Percentiles rank a stretch among this genome's conserved stretches.
These are phyloP conservation scores for Theocolax elegans DNA, from an alignment of 1,140 invertebrate species.

Conservation along the genomic window DNA sequence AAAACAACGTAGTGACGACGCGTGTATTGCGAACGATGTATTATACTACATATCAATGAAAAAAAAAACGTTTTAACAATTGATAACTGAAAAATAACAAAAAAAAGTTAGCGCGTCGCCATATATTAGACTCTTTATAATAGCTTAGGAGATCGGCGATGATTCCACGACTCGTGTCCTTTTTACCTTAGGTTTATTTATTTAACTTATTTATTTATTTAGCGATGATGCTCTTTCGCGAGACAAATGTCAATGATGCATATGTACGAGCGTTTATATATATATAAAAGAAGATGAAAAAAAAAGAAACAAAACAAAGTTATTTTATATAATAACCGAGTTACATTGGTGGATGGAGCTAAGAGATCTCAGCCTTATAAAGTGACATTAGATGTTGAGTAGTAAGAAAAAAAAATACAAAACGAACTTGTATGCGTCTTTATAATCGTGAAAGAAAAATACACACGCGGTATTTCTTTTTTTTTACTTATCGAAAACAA, in stretches of 20 bases:
- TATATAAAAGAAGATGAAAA: constrained; percentile 2
- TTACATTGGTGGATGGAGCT: constrained; percentile 20
- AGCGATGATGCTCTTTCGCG: too few relatives aligned
- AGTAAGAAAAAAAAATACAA: constrained; percentile 28
- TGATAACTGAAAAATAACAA: neutral
- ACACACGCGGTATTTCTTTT: constrained; percentile 29
- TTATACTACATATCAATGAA: constrained; percentile 41
- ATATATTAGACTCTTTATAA: constrained; percentile 42
- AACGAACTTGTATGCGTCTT: constrained; percentile 42
- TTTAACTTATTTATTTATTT: constrained; percentile 22
- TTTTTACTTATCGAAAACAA: neutral
- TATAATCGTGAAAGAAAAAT: too few relatives aligned
- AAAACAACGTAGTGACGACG: constrained; percentile 17
- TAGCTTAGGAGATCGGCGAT: constrained; percentile 34
- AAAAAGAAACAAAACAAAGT: neutral
- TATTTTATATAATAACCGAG: constrained; percentile 12
- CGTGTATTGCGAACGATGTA: constrained; percentile 39
- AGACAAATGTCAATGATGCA: too few relatives aligned
- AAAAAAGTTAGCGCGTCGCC: constrained; percentile 36
- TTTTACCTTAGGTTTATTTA: constrained; percentile 17
- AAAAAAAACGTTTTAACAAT: too few relatives aligned
- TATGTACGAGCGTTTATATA: neutral
- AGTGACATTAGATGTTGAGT: constrained; percentile 40
- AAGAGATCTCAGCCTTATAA: constrained; percentile 42
- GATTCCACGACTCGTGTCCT: constrained; percentile 39